Conservation (phyloP, 1,140 invertebrate genomes). For the Brachionus paranguensis region DNA sequence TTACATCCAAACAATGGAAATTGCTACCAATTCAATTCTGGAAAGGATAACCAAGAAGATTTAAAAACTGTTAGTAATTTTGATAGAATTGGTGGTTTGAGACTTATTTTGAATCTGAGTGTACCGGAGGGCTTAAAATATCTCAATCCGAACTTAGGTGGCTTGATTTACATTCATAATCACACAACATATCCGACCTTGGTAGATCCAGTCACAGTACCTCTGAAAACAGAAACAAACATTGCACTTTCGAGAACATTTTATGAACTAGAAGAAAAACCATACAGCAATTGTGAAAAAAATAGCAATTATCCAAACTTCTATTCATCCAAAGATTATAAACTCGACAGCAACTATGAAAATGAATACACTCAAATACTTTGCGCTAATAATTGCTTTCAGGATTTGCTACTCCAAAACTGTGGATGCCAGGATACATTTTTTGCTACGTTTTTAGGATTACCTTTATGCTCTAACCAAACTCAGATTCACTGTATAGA, state of each 20-base stretch:
- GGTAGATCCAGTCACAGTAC: neutral
- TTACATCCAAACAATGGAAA: neutral
- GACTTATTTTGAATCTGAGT: neutral
- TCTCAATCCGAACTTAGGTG: neutral
- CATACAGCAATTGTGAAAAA: neutral
- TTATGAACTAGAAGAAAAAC: neutral
- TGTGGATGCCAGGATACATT: neutral
- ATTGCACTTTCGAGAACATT: neutral
- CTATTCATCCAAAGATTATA: neutral
- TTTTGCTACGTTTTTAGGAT: neutral
- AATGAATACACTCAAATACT: neutral
- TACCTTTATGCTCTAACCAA: neutral
- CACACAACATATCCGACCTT: neutral
- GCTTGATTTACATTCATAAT: neutral
- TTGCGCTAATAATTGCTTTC: neutral
- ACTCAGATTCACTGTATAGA: neutral
- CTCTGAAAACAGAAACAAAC: neutral
- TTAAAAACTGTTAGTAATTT: neutral
- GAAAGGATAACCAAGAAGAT: neutral
- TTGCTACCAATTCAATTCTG: constrained; percentile 29
- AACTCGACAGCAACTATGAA: neutral
- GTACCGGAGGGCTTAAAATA: neutral
- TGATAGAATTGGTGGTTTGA: neutral
- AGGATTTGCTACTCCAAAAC: neutral
- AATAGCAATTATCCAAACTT: neutral